Evolutionary conservation across 2,797 vertebrate species (phyloP), one percentile per base, ranked within the genome.

Genomic region (Pseudocheirus occidentalis): DNA sequence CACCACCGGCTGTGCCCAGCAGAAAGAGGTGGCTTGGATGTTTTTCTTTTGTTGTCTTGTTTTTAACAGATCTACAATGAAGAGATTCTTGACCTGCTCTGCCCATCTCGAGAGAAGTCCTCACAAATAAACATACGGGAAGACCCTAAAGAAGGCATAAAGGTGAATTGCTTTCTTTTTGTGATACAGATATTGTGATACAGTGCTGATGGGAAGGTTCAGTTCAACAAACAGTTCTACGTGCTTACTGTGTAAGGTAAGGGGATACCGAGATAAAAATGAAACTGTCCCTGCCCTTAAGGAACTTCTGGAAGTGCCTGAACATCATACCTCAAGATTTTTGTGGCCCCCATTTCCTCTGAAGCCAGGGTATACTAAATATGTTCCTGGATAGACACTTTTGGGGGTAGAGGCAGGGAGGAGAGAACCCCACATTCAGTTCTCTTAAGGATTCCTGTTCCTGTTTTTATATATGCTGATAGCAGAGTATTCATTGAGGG

Each of bases 71-170:
- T 99, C 95, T 99, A 99, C 97, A 99, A 99, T 40, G 99, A 99
- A 98, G 99, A 99, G 40, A 99, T 99, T 95, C 97, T 99, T 92
- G 99, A 99, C 97, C 99, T 99, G 95, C 98, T 99, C 34, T 99
- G 98, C 95, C 12, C 98, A 0, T 98, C 99, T 66, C 99, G 99
- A 98, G 99, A 99, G 0, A 99, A 99, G 94, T 98, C 99, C 1
- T 91, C 98, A 94, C 98, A 97, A 0, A 99, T 99, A 97, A 99
- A 98, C 97, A 99, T 99, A 96, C 98, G 99, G 5, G 99, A 99
- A 97, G 99, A 99, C 95, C 99, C 99, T 1, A 99, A 99, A 97
- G 99, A 99, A 34, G 99, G 99, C 94, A 99, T 99, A 92, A 99
- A 99, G 99, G 99, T 99, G 46, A 98, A 98, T 95, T 58, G 97